Percentiles rank a stretch among this genome's conserved stretches.
phyloP scores from a whole-genome alignment of 2,797 vertebrate genomes.

The Phrynocephalus forsythii region DNA sequence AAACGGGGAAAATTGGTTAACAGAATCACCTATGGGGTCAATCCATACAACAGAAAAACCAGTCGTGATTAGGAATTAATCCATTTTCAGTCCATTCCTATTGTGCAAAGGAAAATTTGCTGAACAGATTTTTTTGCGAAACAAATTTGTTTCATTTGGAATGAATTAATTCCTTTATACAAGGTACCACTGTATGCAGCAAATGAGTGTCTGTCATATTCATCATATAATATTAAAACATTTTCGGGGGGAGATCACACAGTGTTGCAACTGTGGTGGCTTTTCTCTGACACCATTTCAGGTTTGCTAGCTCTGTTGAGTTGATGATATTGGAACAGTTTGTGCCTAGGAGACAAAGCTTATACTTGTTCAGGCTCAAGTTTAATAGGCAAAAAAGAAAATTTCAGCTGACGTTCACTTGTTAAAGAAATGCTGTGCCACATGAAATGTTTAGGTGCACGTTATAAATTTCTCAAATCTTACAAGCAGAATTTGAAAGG shows the following conservation, averaged over 20 bases:
- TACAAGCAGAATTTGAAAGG: neutral
- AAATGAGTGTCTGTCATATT: no score
- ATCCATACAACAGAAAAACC: no score
- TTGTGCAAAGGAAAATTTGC: no score
- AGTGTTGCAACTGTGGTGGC: neutral
- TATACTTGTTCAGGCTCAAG: neutral
- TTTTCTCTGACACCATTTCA: neutral
- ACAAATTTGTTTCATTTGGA: neutral
- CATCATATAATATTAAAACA: no score
- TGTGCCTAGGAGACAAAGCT: neutral
- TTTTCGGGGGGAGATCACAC: neutral
- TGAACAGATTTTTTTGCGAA: neutral
- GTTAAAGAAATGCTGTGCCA: neutral
- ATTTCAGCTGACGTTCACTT: accelerated
- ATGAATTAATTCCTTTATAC: no score
- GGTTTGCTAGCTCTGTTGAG: neutral
- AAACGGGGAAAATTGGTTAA: no score
- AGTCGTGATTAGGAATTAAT: no score
- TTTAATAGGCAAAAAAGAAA: no score
- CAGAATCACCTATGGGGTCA: no score
- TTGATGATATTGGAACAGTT: neutral
- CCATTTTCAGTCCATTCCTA: no score
- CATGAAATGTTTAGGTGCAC: accelerated
- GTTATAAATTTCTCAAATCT: neutral
- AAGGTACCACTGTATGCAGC: no score